Base-by-base conservation (phyloP, 2,888 invertebrate species). In the Cyrtodaria siliqua region DNA sequence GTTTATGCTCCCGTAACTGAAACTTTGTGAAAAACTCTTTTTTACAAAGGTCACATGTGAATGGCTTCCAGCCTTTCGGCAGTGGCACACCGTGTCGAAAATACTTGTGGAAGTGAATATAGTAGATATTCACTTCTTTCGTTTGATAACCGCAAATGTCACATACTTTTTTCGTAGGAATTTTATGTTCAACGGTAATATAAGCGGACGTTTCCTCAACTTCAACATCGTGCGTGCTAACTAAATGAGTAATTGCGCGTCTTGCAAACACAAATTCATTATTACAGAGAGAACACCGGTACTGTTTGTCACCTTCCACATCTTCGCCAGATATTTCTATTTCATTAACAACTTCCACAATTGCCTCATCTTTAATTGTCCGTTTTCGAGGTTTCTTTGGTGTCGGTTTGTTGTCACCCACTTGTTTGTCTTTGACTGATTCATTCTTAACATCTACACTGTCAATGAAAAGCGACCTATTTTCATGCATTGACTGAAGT, bases 31-130 rank as follows among this genome's bases (percentile, higher is more conserved):
- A 87, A 55, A 86, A 88, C 56, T 90, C 90, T 71, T 88, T 89
- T 24, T 86, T 86, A 77, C 90, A 90, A 8, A 86, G 70, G 40
- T 90, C 88, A 85, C 90, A 90, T 49, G 72, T 85, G 61, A 82
- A 87, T 23, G 86, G 83, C 18, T 84, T 82, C 87, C 88, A 89
- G 26, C 89, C 89, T 62, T 87, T 79, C 6, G 90, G 90, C 16
- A 90, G 73, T 0, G 89, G 85, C 18, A 89, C 79, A 1, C 86
- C 86, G 68, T 90, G 90, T 52, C 85, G 74, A 75, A 90, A 90
- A 63, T 90, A 89, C 62, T 87, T 87, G 76, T 90, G 90, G 74
- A 86, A 87, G 71, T 89, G 89, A 53, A 90, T 85, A 67, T 90
- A 89, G 66, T 88, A 85, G 40, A 84, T 85, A 38, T 83, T 86